Percentiles rank a stretch among this genome's conserved stretches.
These are phyloP conservation scores for Capra hircus DNA, from an alignment of 2,113 vertebrate species.

Conservation along the genomic window DNA sequence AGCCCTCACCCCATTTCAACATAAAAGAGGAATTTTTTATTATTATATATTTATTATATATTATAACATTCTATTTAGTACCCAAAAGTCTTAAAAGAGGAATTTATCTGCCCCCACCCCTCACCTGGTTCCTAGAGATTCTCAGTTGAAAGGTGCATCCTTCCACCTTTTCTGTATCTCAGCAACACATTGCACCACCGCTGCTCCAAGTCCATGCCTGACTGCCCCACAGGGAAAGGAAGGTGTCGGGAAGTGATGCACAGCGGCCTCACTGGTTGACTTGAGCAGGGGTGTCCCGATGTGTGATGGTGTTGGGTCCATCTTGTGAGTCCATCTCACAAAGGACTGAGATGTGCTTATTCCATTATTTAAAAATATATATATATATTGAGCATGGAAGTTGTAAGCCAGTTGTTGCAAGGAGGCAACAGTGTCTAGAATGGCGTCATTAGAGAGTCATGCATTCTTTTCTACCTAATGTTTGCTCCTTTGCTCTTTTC, in stretches of 20 bases:
- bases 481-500: background rate
- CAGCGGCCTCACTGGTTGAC: background rate
- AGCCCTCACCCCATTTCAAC: background rate
- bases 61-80: no score
- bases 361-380: no score
- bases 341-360: rapidly evolving
- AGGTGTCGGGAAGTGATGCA: background rate
- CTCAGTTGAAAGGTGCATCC: background rate
- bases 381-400: background rate
- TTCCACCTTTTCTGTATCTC: no score
- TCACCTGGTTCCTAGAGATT: background rate
- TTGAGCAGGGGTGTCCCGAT: rapidly evolving
- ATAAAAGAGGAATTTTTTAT: background rate
- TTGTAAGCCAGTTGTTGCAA: background rate
- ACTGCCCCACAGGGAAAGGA: background rate
- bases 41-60: no score
- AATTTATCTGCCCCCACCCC: rapidly evolving
- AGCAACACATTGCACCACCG: rapidly evolving
- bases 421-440: background rate
- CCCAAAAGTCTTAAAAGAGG: background rate
- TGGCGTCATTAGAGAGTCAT: rapidly evolving
- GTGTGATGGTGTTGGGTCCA: no score
- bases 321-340: background rate
- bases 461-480: background rate
- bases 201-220: rapidly evolving